Conservation (phyloP, 2,797 vertebrate species). For the Smutsia temminckii region DNA sequence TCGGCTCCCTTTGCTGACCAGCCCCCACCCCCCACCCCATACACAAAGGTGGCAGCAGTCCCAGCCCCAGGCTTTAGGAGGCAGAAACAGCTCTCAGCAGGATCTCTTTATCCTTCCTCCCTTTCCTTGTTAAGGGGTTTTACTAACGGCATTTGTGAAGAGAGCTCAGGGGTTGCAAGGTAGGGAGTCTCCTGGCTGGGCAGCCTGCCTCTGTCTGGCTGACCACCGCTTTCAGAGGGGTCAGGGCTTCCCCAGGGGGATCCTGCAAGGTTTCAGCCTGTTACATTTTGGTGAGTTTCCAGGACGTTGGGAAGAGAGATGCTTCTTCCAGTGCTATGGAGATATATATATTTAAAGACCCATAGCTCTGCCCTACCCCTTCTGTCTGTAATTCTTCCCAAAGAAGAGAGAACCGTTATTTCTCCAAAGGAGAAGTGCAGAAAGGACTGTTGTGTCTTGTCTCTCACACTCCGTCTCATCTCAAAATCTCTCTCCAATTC, state of each 20-base stretch:
- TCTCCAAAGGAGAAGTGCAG: not conserved
- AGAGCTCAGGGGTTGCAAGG: not conserved
- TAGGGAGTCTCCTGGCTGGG: not conserved
- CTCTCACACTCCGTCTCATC: not conserved
- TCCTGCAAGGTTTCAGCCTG: not conserved
- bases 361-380: not conserved
- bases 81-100: not conserved
- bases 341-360: not conserved
- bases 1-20: not conserved
- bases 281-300: not conserved
- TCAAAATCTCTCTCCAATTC: not conserved
- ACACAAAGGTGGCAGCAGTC: too few relatives aligned
- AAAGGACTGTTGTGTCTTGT: not conserved
- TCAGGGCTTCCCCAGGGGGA: not conserved
- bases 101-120: not conserved
- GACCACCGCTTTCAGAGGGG: not conserved
- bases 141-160: not conserved
- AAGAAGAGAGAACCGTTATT: not conserved
- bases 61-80: too few relatives aligned
- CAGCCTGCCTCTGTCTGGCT: not conserved
- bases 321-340: not conserved
- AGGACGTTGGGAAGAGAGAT: not conserved
- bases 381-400: not conserved
- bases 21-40: rapidly evolving
- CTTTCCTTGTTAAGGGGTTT: not conserved